Percentiles rank a stretch among this genome's conserved stretches.
Evolutionary conservation across 2,888 invertebrate genomes (phyloP).

Genomic region (Andrena hattorfiana): DNA sequence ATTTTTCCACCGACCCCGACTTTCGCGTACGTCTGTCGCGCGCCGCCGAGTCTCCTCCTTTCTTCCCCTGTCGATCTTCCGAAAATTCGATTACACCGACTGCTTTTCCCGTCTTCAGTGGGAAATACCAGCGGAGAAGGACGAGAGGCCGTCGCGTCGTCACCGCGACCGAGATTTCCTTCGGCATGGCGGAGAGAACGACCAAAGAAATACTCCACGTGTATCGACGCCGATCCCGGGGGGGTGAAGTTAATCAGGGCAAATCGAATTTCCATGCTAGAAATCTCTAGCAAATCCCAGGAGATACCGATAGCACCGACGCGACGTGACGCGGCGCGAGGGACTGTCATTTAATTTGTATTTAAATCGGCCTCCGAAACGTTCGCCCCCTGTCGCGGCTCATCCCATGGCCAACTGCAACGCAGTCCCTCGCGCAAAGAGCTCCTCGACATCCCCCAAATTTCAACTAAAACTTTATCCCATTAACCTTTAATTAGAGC

Average conservation of each 20-base stretch:
- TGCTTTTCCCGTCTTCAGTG: neutral
- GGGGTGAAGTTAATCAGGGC: slow-evolving; percentile 62
- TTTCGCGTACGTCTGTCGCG: neutral
- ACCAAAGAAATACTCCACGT: neutral
- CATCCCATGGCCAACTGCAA: neutral
- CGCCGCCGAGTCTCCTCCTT: neutral
- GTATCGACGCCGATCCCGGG: slow-evolving; percentile 12
- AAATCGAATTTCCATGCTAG: slow-evolving; percentile 71
- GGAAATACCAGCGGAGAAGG: too few relatives aligned
- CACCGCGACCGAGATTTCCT: too few relatives aligned
- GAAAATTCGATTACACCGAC: neutral
- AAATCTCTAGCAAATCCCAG: slow-evolving; percentile 52
- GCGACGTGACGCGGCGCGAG: slow-evolving; percentile 11
- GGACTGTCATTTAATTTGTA: slow-evolving; percentile 78
- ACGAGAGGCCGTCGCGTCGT: too few relatives aligned
- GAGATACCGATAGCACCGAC: slow-evolving; percentile 28
- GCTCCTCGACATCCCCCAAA: neutral
- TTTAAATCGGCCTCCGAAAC: slow-evolving; percentile 77
- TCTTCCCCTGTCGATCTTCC: neutral
- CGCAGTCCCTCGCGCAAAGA: neutral
- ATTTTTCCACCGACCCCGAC: neutral
- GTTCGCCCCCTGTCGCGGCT: slow-evolving; percentile 19
- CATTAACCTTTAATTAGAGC: too few relatives aligned
- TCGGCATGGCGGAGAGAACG: neutral
- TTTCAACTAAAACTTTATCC: neutral